Evolutionary conservation across 2,888 invertebrate species (phyloP), one percentile per base, ranked within the genome.

Genomic region (Cerceris rybyensis): DNA sequence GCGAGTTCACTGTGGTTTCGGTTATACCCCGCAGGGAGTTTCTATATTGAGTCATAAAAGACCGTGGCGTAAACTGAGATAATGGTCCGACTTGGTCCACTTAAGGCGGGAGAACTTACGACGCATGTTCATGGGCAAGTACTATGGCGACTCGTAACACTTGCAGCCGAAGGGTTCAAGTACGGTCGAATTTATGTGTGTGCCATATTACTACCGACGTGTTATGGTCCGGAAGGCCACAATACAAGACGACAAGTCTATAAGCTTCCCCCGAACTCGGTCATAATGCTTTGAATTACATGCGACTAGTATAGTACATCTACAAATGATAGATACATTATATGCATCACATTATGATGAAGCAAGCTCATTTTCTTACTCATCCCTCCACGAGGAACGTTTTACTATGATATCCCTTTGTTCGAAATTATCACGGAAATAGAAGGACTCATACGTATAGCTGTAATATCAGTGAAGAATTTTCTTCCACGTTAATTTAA

Each of bases 51-150:
- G 76, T 82, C 86, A 75, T 88, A 87, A 89, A 88, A 88, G 88
- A 85, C 70, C 78, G 67, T 58, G 77, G 80, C 81, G 81, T 86
- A 83, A 86, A 87, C 85, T 78, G 84, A 81, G 85, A 87, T 89
- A 89, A 89, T 87, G 84, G 88, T 84, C 63, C 76, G 86, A 89
- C 86, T 88, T 89, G 83, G 88, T 85, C 82, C 85, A 87, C 87
- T 88, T 83, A 83, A 86, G 84, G 65, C 64, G 55, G 69, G 58
- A 41, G 80, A 86, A 86, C 86, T 86, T 87, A 87, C 78, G 80
- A 77, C 80, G 76, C 82, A 72, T 78, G 78, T 82, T 77, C 82
- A 61, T 58, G 81, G 68, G 60, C 85, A 66, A 77, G 71, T 71
- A 83, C 58, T 17, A 69, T 52, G 50, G 72, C 66, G 50, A 72